Conservation (phyloP, 2,888 invertebrate species). For the Plebejus melissa region DNA sequence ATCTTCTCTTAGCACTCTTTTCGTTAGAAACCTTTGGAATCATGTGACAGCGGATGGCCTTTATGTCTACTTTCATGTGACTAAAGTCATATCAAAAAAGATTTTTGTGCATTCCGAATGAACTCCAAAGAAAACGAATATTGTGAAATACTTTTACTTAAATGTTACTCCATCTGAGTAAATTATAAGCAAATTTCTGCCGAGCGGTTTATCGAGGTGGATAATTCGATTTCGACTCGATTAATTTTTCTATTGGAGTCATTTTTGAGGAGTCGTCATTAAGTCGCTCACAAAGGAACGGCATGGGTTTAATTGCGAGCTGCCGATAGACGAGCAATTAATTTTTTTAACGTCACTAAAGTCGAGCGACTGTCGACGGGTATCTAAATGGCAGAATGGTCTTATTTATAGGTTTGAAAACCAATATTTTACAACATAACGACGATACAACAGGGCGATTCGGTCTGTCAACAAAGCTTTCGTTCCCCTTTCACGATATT, state of each 20-base stretch:
- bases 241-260: conserved; percentile 40
- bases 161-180: conserved; percentile 25
- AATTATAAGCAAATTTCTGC: conserved; percentile 31
- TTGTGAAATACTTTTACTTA: conserved; percentile 23
- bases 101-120: neutral
- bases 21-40: too few relatives aligned
- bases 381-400: conserved; percentile 3
- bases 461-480: neutral
- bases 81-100: neutral
- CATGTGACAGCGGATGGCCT: too few relatives aligned
- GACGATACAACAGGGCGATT: neutral
- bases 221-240: conserved; percentile 40
- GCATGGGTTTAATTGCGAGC: conserved; percentile 38
- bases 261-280: conserved; percentile 42
- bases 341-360: conserved; percentile 31
- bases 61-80: too few relatives aligned
- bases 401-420: neutral
- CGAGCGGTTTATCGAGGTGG: conserved; percentile 33
- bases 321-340: conserved; percentile 28
- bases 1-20: too few relatives aligned
- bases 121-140: conserved; percentile 3
- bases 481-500: neutral
- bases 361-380: conserved; percentile 1
- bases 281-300: conserved; percentile 41
- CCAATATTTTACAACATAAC: neutral